phyloP scores from a whole-genome alignment of 2,888 invertebrate genomes.

The Pollenia labialis region DNA sequence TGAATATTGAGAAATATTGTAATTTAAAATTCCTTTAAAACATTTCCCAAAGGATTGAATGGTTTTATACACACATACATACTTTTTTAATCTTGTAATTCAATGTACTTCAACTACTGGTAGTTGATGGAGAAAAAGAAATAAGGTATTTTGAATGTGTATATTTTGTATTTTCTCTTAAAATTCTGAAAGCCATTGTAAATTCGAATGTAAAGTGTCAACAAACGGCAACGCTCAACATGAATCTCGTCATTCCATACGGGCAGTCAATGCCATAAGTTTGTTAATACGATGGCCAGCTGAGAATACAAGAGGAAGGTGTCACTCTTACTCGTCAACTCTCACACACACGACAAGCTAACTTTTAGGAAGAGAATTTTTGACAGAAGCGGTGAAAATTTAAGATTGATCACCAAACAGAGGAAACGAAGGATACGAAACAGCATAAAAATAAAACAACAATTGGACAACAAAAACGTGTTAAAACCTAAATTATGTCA shows the following conservation, averaged over 20 bases:
- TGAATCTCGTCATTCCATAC: constrained; percentile 40
- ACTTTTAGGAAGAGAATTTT: constrained; percentile 73
- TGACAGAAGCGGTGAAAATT: constrained; percentile 84
- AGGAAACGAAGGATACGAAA: constrained; percentile 75
- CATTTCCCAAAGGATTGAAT: constrained; percentile 58
- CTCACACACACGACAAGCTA: constrained; percentile 18
- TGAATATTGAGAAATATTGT: neutral
- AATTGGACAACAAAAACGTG: constrained; percentile 69
- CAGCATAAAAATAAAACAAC: constrained; percentile 52
- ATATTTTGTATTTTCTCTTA: constrained; percentile 14
- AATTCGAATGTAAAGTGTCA: constrained; percentile 60
- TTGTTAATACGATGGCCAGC: constrained; percentile 60
- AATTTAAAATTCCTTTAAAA: constrained; percentile 15
- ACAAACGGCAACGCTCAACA: constrained; percentile 62
- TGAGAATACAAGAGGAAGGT: constrained; percentile 64
- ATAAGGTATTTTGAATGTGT: neutral
- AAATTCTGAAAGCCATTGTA: constrained; percentile 57
- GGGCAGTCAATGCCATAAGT: constrained; percentile 18
- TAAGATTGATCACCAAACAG: constrained; percentile 84
- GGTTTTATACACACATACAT: constrained; percentile 3
- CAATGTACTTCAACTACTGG: constrained; percentile 45
- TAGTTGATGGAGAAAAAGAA: neutral
- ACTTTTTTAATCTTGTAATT: constrained; percentile 33
- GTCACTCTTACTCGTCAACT: constrained; percentile 38
- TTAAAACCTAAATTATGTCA: constrained; percentile 81